phyloP scores from a whole-genome alignment of 2,797 vertebrate species.

The Harpagifer antarcticus region DNA sequence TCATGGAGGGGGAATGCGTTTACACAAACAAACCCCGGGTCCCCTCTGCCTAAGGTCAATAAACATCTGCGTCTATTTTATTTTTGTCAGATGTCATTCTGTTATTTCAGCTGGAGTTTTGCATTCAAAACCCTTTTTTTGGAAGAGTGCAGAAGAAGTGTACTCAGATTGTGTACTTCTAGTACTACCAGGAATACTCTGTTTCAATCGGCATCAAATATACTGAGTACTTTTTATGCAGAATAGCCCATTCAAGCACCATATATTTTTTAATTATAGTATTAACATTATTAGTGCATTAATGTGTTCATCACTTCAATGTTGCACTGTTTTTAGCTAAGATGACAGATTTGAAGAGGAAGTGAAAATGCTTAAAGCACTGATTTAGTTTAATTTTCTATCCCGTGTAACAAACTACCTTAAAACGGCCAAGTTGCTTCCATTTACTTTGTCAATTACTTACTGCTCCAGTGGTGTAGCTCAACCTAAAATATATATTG shows the following conservation, averaged over 20 bases:
- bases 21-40: neutral
- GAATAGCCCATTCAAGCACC: too few relatives aligned
- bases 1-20: neutral
- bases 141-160: too few relatives aligned
- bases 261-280: too few relatives aligned
- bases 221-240: too few relatives aligned
- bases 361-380: neutral
- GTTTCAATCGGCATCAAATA: too few relatives aligned
- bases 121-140: neutral
- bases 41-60: neutral
- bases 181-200: too few relatives aligned
- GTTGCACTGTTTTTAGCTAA: constrained; percentile 5
- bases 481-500: neutral
- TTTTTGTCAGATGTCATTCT: neutral
- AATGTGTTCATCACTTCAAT: too few relatives aligned
- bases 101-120: neutral
- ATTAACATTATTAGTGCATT: too few relatives aligned
- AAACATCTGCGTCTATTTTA: neutral
- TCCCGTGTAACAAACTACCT: constrained; percentile 27
- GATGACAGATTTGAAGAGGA: neutral
- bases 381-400: constrained; percentile 16
- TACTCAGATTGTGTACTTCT: too few relatives aligned
- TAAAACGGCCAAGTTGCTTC: constrained; percentile 20
- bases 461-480: neutral
- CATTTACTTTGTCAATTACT: constrained; percentile 2